Base-by-base conservation (phyloP, 2,888 invertebrate genomes). In the Diplolepis rosae region DNA sequence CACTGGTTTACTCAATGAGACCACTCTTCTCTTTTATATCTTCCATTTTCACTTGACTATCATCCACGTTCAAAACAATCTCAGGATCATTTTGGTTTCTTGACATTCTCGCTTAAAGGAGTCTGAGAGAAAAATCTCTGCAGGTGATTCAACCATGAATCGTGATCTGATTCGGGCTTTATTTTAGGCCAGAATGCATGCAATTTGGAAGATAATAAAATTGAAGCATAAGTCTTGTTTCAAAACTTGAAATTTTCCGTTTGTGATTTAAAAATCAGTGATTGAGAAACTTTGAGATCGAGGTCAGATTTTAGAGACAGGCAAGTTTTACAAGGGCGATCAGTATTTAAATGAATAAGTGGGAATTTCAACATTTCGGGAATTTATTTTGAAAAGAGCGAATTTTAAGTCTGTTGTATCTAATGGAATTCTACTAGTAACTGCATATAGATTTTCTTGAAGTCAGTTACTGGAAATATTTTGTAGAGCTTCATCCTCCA, bases 401-500 rank as follows among this genome's bases (percentile, higher is more conserved):
- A 39, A 61, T 61, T 22, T n/a, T n/a, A 24, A 39, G 61, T 22
- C 24, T 61, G 39, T 61, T 61, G 39, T 39, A 39, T n/a, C 39
- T 61, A 61, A 39, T 24, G 61, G 39, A 61, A 24, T 24, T 61
- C 24, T 13, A 39, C 22, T 13, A 24, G 24, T 61, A 61, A 61
- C 35, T 24, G 61, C 39, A 35, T 24, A 35, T 61, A 27, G n/a
- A 61, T 39, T 39, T 39, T 39, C 61, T 39, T 61, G 4, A 22
- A 61, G 35, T 61, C 39, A 24, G 39, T 39, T 39, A 39, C 35
- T 61, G 39, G n/a, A 61, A 35, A 61, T 39, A 2, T 39, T 22
- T 61, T 61, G n/a, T 61, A 61, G 39, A n/a, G 39, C 61, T 61
- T 61, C 61, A 24, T 61, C 39, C 35, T 35, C 9, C 24, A 39